Base-by-base conservation (phyloP, 2,113 vertebrate species). In the Pleuronectes platessa region DNA sequence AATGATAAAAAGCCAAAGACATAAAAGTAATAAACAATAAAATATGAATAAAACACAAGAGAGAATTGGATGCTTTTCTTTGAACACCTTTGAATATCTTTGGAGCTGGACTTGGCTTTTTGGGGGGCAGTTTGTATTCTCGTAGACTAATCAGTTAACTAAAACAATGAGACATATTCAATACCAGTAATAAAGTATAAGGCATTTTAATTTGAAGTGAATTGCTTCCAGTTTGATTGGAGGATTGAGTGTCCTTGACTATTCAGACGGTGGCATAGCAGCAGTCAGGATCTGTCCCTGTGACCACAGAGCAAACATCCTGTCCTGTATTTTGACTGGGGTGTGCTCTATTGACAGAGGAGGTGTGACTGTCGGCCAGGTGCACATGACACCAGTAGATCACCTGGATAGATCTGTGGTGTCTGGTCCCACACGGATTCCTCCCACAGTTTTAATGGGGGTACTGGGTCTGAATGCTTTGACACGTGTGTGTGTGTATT, bases 311-410 rank as follows among this genome's bases (percentile, higher is more conserved):
- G 13, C 45, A 66, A 79, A 79, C 73, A 79, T 58, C 76, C 79
- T 62, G 79, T 20, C 14, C 21, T 54, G 23, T 62, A 37, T 51
- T 83, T 73, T 51, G 24, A 75, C 54, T 9, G 27, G 40, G 51
- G 62, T 49, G 81, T 27, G 69, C 23, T 54, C 45, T 62, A 14
- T 62, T 82, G 62, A 63, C 75, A 81, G 5, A 66, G 1, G 11
- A 61, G 55, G 68, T 70, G 86, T 61, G 71, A 62, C 65, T 62
- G 24, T 49, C 21, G 31, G 21, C 63, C 68, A 6, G 47, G 23
- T 61, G 35, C 12, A 20, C 9, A 31, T 31, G 40, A 42, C 40
- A 42, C 40, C 40, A 51, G 27, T 45, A 18, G 64, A 69, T 14
- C 24, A 24, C 7, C 0, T 67, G 45, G 67, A 14, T 68, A 31